phyloP scores from a whole-genome alignment of 2,113 vertebrate species.

The Suncus etruscus region DNA sequence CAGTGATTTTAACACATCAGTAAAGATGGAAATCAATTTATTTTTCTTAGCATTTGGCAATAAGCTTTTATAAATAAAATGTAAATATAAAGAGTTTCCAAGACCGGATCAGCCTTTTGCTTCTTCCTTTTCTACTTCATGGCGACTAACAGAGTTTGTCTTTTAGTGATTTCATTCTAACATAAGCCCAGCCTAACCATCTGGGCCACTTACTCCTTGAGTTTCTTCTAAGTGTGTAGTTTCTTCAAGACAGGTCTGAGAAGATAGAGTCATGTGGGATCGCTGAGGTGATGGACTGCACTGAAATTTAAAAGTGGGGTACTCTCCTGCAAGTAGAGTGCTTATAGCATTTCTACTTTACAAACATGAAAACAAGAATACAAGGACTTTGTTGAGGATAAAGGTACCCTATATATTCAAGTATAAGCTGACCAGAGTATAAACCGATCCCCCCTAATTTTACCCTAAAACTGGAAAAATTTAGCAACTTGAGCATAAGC shows the following conservation, averaged over 20 bases:
- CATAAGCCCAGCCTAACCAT: not conserved
- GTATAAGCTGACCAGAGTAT: too few species aligned
- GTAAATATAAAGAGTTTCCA: conserved; percentile 41
- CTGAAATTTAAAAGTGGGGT: conserved; percentile 22
- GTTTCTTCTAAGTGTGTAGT: not conserved
- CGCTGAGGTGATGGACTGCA: not conserved
- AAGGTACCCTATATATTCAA: not conserved
- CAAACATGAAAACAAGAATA: conserved; percentile 11
- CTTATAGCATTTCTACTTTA: not conserved
- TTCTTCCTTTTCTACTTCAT: conserved; percentile 19
- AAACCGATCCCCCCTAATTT: too few species aligned
- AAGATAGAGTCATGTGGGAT: too few species aligned
- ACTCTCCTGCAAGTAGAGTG: not conserved
- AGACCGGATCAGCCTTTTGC: conserved; percentile 42
- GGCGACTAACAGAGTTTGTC: not conserved
- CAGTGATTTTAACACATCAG: conserved; percentile 84
- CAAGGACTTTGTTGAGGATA: not conserved
- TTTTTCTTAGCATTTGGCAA: conserved; percentile 75
- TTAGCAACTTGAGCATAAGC: too few species aligned
- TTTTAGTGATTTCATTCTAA: not conserved
- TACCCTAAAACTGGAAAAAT: too few species aligned
- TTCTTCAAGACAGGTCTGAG: not conserved
- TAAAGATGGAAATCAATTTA: conserved; percentile 81
- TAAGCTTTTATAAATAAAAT: conserved; percentile 80
- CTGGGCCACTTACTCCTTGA: not conserved